These are phyloP conservation scores for Catalaphyllia jardinei DNA, from an alignment of 64 coral and sea anemone species.

Conservation along the genomic window DNA sequence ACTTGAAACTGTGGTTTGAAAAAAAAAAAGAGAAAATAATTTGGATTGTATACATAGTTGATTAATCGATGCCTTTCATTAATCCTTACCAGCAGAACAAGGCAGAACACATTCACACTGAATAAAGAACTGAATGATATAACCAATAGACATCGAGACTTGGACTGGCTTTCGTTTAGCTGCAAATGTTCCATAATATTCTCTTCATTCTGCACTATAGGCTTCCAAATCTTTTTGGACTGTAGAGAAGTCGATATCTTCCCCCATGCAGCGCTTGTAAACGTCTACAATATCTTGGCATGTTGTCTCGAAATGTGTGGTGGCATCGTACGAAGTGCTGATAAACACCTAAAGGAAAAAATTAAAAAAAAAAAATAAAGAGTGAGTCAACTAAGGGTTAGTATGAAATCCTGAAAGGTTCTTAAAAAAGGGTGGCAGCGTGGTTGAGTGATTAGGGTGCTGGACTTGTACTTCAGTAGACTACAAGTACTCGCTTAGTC, in stretches of 20 bases:
- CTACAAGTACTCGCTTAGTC: no score
- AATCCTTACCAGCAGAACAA: background rate
- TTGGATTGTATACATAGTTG: background rate
- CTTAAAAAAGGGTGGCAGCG: no score
- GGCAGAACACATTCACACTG: background rate
- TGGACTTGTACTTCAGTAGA: no score
- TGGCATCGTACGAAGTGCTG: constrained; percentile 89
- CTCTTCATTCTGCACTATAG: background rate
- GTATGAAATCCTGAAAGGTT: no score
- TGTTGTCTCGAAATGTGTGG: constrained; percentile 91
- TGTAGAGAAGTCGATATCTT: constrained; percentile 84
- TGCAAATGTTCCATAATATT: background rate
- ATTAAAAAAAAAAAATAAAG: background rate
- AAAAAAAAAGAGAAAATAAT: background rate
- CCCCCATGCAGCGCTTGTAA: constrained; percentile 85
- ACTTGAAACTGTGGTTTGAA: no score
- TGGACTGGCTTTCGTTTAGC: background rate
- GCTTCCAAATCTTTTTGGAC: constrained; percentile 62
- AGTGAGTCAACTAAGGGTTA: background rate
- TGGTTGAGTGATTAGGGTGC: no score
- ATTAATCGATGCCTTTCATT: background rate
- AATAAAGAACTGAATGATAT: background rate
- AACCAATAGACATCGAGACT: background rate
- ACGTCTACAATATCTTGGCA: constrained; percentile 80
- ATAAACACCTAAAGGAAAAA: constrained; percentile 71